These are phyloP conservation scores for Speoplatyrhinus poulsoni DNA, from an alignment of 2,113 vertebrate species.

Conservation along the genomic window DNA sequence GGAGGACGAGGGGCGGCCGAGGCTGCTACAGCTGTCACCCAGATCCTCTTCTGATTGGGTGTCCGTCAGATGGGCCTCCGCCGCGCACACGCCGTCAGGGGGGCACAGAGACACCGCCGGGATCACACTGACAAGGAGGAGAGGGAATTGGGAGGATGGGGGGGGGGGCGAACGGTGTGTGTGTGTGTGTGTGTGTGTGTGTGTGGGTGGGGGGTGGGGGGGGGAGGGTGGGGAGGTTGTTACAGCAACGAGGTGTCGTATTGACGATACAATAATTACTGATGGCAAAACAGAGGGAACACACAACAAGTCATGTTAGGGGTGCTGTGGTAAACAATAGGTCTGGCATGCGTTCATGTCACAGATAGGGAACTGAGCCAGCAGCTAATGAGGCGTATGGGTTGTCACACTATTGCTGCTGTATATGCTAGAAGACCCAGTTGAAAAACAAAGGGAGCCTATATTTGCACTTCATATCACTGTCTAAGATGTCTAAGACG, in stretches of 20 bases:
- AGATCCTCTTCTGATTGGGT: constrained; percentile 61
- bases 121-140: constrained; percentile 65
- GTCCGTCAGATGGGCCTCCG: constrained; percentile 54
- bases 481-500: constrained; percentile 1
- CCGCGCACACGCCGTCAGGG: constrained; percentile 62
- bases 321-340: not conserved
- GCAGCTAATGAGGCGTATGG: constrained; percentile 32
- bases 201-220: not conserved
- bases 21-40: constrained; percentile 71
- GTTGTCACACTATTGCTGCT: constrained; percentile 13
- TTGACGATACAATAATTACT: not conserved
- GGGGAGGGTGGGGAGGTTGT: constrained; percentile 1
- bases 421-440: constrained; percentile 39
- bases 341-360: not conserved
- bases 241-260: not conserved
- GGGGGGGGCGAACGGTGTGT: not conserved
- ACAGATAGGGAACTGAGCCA: not conserved
- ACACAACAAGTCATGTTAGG: not conserved
- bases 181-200: no score
- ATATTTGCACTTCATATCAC: constrained; percentile 31
- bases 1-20: constrained; percentile 63
- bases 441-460: constrained; percentile 34
- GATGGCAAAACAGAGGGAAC: not conserved
- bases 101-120: constrained; percentile 74
- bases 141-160: not conserved